phyloP scores from a whole-genome alignment of 2,113 vertebrate genomes.

The Leucopsar rothschildi region DNA sequence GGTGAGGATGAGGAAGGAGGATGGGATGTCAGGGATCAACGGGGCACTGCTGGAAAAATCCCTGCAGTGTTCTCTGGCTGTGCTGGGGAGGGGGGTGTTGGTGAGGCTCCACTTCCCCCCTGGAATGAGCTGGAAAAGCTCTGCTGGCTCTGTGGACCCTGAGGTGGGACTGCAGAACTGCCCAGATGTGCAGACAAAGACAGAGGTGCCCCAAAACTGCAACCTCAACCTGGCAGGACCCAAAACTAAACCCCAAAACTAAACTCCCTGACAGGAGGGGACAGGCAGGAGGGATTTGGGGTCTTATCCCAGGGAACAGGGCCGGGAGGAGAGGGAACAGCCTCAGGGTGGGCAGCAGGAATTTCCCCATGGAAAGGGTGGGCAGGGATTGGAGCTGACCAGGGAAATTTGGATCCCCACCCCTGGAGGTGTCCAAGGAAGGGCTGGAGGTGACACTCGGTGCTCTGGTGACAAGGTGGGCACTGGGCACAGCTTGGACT shows the following conservation, averaged over 20 bases:
- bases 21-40: background rate
- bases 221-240: background rate
- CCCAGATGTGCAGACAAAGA: accelerated
- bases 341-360: background rate
- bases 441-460: accelerated
- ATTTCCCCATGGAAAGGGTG: background rate
- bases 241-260: background rate
- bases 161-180: background rate
- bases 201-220: background rate
- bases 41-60: background rate
- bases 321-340: too few relatives aligned
- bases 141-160: background rate
- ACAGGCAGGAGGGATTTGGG: accelerated
- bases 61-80: background rate
- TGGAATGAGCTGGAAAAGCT: accelerated
- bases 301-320: background rate
- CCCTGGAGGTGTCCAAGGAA: background rate
- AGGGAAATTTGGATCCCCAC: background rate
- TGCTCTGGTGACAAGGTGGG: background rate
- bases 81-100: background rate
- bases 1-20: background rate
- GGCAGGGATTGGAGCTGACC: background rate
- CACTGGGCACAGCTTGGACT: background rate
- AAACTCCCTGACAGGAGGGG: background rate
- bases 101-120: background rate